Base-by-base conservation (phyloP, 1,140 invertebrate genomes). In the Drosophila saltans region DNA sequence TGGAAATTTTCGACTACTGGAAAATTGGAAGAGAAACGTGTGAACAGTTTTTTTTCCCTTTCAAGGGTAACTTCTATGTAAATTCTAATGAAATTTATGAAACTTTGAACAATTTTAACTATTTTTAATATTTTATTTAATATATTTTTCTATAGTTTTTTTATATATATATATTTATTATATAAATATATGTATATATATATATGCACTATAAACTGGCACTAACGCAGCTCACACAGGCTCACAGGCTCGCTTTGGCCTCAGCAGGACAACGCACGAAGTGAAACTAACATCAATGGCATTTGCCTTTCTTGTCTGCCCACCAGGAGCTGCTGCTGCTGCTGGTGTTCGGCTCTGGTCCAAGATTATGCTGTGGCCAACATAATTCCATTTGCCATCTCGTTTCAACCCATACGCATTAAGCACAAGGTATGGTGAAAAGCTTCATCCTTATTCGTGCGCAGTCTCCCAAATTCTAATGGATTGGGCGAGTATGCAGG, bases 211-310 rank as follows among this genome's bases (percentile, higher is more conserved):
- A 48, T 26, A 36, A 78, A 7, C 67, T 69, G 71, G 63, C 78
- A 80, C 78, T 78, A 67, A 70, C 80, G 77, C 69, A 80, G 80
- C 83, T 75, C 76, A 24, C 45, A 52, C 21, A 52, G 6, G 45
- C 45, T 52, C 45, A 8, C 83, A 76, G 74, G 84, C 80, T 89
- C 64, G 78, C 84, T 82, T 79, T 89, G 84, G 84, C 84, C 84
- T 89, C 90, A 91, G 90, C 90, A 91, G 91, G 90, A 91, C 90
- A 89, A 91, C 90, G 81, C 90, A 91, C 90, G 90, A 91, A 91
- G 86, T 91, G 84, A 88, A 88, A 88, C 83, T 88, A 88, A 88
- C 72, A 81, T 77, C 82, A 88, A 66, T 76, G 71, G 80, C 80
- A 88, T 88, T 69, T 78, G 84, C 80, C 84, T 73, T 88, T 88